A percentile compares a stretch with the other conserved stretches of the same genome.
phyloP scores from a whole-genome alignment of 2,113 vertebrate genomes.

The Mustela lutreola region DNA sequence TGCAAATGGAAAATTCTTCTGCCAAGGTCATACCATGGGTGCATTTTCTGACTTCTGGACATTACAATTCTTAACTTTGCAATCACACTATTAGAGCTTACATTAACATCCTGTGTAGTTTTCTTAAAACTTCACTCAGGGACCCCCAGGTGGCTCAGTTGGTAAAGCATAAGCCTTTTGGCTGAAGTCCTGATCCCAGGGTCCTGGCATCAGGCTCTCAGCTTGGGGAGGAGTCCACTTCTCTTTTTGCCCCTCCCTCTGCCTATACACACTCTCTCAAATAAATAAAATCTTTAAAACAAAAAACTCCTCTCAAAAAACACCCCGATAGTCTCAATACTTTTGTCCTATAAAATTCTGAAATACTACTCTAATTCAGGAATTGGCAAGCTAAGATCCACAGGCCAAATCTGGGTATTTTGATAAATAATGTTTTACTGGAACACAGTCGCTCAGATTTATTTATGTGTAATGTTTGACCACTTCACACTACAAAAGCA shows the following conservation, averaged over 20 bases:
- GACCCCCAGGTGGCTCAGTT: neutral
- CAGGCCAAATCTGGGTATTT: neutral
- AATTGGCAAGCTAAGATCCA: neutral
- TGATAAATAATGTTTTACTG: neutral
- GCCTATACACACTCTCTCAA: neutral
- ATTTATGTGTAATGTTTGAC: neutral
- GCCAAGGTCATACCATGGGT: neutral
- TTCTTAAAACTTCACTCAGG: neutral
- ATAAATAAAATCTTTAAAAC: neutral
- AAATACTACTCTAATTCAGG: neutral
- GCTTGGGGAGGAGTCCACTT: neutral
- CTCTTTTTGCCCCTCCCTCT: neutral
- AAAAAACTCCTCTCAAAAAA: slow-evolving; percentile 29
- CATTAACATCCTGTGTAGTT: slow-evolving; percentile 7
- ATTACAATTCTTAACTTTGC: slow-evolving; percentile 3
- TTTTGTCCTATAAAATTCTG: slow-evolving; percentile 1
- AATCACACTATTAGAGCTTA: neutral
- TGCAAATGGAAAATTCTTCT: neutral
- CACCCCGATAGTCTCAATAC: neutral
- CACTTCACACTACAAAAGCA: neutral
- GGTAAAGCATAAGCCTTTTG: neutral
- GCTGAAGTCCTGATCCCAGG: neutral
- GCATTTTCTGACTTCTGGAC: slow-evolving; percentile 9
- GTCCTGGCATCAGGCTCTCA: neutral
- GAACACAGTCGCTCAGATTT: neutral